phyloP scores from a whole-genome alignment of 2,888 invertebrate genomes.

The Hirtodrosophila alboralis region DNA sequence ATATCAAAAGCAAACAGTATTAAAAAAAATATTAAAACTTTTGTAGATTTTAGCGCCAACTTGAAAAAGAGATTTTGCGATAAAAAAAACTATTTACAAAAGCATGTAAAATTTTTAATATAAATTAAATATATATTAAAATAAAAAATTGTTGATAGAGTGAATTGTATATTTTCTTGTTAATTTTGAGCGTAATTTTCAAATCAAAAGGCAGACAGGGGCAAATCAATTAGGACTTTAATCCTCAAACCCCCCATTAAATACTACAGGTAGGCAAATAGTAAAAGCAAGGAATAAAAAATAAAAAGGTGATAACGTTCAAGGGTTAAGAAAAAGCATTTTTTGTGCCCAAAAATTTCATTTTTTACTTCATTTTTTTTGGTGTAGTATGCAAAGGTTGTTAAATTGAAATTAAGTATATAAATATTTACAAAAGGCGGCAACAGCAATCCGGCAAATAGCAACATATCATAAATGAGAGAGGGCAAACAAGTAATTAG shows the following conservation, averaged over 20 bases:
- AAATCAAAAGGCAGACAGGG: slow-evolving; percentile 20
- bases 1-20: slow-evolving; percentile 45
- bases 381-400: slow-evolving; percentile 59
- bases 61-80: slow-evolving; percentile 38
- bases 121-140: slow-evolving; percentile 23
- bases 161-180: slow-evolving; percentile 63
- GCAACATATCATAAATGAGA: slow-evolving; percentile 68
- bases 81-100: slow-evolving; percentile 68
- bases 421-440: slow-evolving; percentile 73
- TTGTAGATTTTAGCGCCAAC: slow-evolving; percentile 24
- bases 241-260: slow-evolving; percentile 2
- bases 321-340: slow-evolving; percentile 37
- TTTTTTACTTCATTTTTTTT: slow-evolving; percentile 49
- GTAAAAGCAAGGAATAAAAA: slow-evolving; percentile 10
- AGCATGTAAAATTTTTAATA: slow-evolving; percentile 25
- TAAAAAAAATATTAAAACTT: slow-evolving; percentile 45
- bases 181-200: slow-evolving; percentile 65
- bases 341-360: slow-evolving; percentile 42
- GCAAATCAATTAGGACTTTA: slow-evolving; percentile 39
- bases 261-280: slow-evolving; percentile 31
- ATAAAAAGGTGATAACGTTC: slow-evolving; percentile 58
- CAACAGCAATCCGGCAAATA: slow-evolving; percentile 55
- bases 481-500: slow-evolving; percentile 54
- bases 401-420: slow-evolving; percentile 71
- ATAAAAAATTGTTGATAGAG: slow-evolving; percentile 42